Percentiles rank a stretch among this genome's conserved stretches.
These are phyloP conservation scores for Anolis apletophallus DNA, from an alignment of 2,797 vertebrate genomes.

Conservation along the genomic window DNA sequence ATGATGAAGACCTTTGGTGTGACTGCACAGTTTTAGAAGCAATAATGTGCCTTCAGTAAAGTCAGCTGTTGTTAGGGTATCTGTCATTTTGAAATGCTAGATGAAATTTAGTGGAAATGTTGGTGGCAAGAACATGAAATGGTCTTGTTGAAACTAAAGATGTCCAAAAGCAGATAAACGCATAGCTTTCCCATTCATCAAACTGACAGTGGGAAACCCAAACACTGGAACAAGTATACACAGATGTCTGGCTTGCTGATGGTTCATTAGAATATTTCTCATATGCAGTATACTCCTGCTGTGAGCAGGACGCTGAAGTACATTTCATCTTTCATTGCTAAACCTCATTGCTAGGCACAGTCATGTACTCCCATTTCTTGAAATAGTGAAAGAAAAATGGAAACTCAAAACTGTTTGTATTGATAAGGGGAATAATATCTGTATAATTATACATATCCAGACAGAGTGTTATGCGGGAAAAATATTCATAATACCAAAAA, in stretches of 20 bases:
- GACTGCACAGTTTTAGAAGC: slow-evolving; percentile 61
- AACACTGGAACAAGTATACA: slow-evolving; percentile 50
- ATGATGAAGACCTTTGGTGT: slow-evolving; percentile 52
- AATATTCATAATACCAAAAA: no score
- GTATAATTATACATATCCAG: no score
- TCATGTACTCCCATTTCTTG: background rate
- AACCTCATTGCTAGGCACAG: slow-evolving; percentile 21
- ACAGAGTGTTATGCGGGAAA: no score
- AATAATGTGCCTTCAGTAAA: slow-evolving; percentile 69
- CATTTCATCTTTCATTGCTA: slow-evolving; percentile 1
- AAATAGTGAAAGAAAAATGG: background rate
- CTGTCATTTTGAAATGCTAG: slow-evolving; percentile 78
- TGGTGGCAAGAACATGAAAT: slow-evolving; percentile 81
- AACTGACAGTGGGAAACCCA: slow-evolving; percentile 69
- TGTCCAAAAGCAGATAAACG: slow-evolving; percentile 78
- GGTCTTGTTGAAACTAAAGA: slow-evolving; percentile 80
- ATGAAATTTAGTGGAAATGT: slow-evolving; percentile 76
- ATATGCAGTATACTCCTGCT: slow-evolving; percentile 4
- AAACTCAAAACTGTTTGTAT: background rate
- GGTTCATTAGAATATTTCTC: slow-evolving; percentile 48
- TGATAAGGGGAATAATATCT: no score
- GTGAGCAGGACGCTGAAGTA: slow-evolving; percentile 7
- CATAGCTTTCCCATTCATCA: slow-evolving; percentile 75
- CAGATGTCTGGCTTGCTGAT: slow-evolving; percentile 50
- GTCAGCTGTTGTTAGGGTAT: slow-evolving; percentile 68